A percentile compares a stretch with the other conserved stretches of the same genome.
Evolutionary conservation across 92 coral and sea anemone species (phyloP).

Genomic region (Phenganax marumi): DNA sequence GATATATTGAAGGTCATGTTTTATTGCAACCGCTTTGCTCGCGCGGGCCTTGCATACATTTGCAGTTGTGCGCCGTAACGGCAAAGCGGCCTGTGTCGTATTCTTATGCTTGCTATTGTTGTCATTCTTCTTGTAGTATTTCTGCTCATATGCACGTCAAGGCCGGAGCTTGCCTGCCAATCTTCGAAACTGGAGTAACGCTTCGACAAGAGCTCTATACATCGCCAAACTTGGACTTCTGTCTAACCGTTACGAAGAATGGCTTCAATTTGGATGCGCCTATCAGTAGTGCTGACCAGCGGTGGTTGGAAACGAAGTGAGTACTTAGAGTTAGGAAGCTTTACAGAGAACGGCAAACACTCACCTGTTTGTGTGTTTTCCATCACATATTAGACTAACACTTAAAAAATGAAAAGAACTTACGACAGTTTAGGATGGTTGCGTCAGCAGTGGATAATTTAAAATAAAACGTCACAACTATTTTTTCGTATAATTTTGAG

Average conservation of each 20-base stretch:
- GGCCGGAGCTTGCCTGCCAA: constrained; percentile 67
- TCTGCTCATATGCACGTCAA: constrained; percentile 48
- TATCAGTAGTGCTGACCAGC: constrained; percentile 42
- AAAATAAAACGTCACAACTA: too few species aligned
- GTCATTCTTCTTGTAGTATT: constrained; percentile 38
- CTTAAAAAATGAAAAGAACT: too few species aligned
- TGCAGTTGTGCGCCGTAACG: too few species aligned
- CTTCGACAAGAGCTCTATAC: constrained; percentile 41
- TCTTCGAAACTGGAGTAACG: constrained; percentile 66
- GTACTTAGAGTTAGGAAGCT: not conserved
- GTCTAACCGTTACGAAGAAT: constrained; percentile 13
- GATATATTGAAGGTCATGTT: too few species aligned
- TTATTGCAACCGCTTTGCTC: not conserved
- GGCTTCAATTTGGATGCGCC: constrained; percentile 42
- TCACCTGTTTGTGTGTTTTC: too few species aligned
- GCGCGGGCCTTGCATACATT: not conserved
- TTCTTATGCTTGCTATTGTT: not conserved
- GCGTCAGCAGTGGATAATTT: too few species aligned
- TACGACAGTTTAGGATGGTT: too few species aligned
- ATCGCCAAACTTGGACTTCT: constrained; percentile 21
- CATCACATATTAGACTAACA: too few species aligned
- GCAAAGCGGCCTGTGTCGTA: not conserved
- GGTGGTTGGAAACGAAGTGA: constrained; percentile 56
- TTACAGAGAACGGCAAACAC: not conserved
- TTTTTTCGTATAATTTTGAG: too few species aligned